Conservation (phyloP, 2,797 vertebrate genomes). For the Halcyon smyrnensis region DNA sequence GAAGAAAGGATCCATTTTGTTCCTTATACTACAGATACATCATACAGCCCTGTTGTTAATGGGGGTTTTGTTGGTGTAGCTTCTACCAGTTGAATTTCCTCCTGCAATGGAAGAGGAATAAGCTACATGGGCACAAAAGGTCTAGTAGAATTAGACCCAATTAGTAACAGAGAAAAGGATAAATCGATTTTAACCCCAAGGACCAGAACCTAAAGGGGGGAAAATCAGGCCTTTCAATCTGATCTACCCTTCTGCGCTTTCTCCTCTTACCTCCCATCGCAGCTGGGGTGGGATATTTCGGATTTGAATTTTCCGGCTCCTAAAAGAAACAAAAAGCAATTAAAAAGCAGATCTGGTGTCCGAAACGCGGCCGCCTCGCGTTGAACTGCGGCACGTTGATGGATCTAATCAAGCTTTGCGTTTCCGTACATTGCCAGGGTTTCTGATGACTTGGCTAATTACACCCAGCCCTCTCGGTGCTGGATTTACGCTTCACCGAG, state of each 20-base stretch:
- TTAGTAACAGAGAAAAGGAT: neutral
- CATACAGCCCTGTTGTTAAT: neutral
- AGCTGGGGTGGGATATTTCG: constrained; percentile 95
- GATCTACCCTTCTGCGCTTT: fast-evolving
- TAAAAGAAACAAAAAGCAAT: constrained; percentile 60
- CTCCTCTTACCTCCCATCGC: constrained; percentile 91
- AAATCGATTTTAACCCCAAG: neutral
- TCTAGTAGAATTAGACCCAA: neutral
- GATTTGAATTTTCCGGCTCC: constrained; percentile 96
- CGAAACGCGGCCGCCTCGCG: fast-evolving
- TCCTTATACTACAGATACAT: neutral
- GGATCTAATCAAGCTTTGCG: neutral
- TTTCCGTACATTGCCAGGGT: fast-evolving
- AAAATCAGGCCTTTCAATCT: neutral
- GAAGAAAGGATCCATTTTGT: neutral
- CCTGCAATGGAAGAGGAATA: neutral
- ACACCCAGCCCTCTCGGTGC: fast-evolving
- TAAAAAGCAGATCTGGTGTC: neutral
- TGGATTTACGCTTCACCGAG: fast-evolving
- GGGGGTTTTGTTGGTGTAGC: neutral
- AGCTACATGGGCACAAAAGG: neutral
- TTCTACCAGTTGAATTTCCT: neutral
- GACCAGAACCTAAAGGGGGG: neutral
- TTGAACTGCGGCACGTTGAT: fast-evolving
- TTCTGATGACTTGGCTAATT: neutral